Base-by-base conservation (phyloP, 1,140 invertebrate genomes). In the Diabrotica virgifera region DNA sequence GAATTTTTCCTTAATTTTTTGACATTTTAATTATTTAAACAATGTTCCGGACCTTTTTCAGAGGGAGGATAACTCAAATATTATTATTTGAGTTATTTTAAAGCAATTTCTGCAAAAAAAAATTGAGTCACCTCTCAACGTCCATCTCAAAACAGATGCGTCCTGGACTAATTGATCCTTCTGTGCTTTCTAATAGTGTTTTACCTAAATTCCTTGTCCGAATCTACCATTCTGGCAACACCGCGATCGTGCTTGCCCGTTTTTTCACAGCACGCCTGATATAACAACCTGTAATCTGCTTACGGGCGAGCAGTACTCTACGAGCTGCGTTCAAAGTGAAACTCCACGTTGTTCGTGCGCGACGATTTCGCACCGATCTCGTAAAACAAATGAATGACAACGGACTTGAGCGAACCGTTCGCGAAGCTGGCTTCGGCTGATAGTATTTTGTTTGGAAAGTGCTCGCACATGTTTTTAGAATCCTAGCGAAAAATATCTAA, bases 271-370 rank as follows among this genome's bases (percentile, higher is more conserved):
- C 64, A 10, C 8, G 37, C 54, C 57, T 57, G 59, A 65, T 70
- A 70, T 70, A 70, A 70, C 69, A 70, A 70, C 69, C 69, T 70
- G 69, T 70, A 70, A 68, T 70, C 66, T 64, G 53, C 65, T 52
- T 38, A 59, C 59, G 63, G 64, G 51, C 56, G 52, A 58, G 59
- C 68, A 69, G 68, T 69, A 59, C 40, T 46, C 40, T 46, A 10
- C n/a, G 6, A 46, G 40, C 61, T 58, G 61, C 64, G 64, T 65
- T 58, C 50, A 51, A 13, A 59, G 50, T 7, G 54, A 36, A 52
- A 24, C 36, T 14, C 57, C 36, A 68, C 60, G 59, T 58, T 35
- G 53, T 36, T 51, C 46, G 51, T n/a, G n/a, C 53, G 24, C 24
- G 24, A 24, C 24, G 24, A 24, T 24, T 24, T 24, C 24, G 24